Percentiles rank a stretch among this genome's conserved stretches.
Evolutionary conservation across 1,140 invertebrate genomes (phyloP).

Genomic region (Polypedilum vanderplanki): DNA sequence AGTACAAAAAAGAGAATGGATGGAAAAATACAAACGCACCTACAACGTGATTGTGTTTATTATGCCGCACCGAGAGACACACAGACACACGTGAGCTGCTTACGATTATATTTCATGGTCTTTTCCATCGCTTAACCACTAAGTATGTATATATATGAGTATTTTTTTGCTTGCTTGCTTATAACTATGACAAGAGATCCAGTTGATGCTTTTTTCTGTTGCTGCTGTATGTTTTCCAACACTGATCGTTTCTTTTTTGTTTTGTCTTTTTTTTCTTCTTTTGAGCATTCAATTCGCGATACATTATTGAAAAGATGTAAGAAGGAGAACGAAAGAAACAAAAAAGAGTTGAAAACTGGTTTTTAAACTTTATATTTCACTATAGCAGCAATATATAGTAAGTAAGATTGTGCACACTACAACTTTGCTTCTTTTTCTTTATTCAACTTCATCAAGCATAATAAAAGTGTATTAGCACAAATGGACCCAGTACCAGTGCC

Average conservation of each 20-base stretch:
- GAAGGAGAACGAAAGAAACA: background rate
- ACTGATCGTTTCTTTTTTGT: background rate
- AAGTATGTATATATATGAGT: no score
- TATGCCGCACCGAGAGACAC: background rate
- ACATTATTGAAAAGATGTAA: background rate
- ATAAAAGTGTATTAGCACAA: conserved; percentile 1
- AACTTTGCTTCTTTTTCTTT: background rate
- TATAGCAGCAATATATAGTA: background rate
- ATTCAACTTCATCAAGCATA: background rate
- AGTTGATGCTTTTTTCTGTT: conserved; percentile 17
- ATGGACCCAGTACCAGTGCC: conserved; percentile 15
- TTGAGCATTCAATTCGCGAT: conserved; percentile 1
- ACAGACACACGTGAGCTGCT: background rate
- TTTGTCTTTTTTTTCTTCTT: background rate
- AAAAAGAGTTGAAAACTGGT: background rate
- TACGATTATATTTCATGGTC: background rate
- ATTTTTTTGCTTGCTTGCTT: no score
- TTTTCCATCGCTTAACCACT: no score
- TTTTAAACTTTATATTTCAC: background rate
- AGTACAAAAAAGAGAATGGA: background rate
- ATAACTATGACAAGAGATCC: background rate
- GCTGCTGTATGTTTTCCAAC: background rate
- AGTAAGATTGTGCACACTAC: background rate
- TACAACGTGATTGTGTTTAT: conserved; percentile 1
- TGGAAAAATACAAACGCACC: background rate